phyloP scores from a whole-genome alignment of 2,113 vertebrate species.

The Indri indri region DNA sequence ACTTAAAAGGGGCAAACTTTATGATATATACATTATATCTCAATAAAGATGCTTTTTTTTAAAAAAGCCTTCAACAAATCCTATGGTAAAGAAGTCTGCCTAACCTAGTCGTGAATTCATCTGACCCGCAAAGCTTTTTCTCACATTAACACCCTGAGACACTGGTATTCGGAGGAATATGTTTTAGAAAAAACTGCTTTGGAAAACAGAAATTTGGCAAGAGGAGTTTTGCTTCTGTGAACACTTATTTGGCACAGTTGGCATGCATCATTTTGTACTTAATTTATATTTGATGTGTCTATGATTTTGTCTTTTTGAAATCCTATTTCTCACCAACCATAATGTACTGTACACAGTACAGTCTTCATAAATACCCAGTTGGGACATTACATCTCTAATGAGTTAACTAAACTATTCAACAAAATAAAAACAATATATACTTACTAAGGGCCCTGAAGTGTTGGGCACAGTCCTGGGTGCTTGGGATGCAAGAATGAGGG shows the following conservation, averaged over 20 bases:
- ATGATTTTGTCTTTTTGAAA: neutral
- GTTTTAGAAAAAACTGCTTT: neutral
- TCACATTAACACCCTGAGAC: neutral
- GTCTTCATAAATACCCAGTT: neutral
- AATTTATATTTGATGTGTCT: neutral
- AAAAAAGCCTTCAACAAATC: neutral
- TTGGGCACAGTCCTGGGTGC: neutral
- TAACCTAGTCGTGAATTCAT: neutral
- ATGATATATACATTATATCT: neutral
- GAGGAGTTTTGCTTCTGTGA: neutral
- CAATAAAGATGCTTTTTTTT: neutral
- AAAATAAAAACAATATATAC: neutral
- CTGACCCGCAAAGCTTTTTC: neutral
- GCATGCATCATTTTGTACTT: neutral
- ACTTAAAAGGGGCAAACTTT: neutral
- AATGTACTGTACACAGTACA: neutral
- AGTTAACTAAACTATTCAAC: neutral
- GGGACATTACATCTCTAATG: neutral
- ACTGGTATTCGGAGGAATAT: neutral
- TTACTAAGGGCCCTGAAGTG: too few species aligned
- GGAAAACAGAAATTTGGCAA: neutral
- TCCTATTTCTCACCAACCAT: too few species aligned
- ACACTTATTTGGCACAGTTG: neutral
- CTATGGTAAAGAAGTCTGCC: neutral
- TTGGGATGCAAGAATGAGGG: neutral